These are phyloP conservation scores for Melieria crassipennis DNA, from an alignment of 2,888 invertebrate genomes.

Conservation along the genomic window DNA sequence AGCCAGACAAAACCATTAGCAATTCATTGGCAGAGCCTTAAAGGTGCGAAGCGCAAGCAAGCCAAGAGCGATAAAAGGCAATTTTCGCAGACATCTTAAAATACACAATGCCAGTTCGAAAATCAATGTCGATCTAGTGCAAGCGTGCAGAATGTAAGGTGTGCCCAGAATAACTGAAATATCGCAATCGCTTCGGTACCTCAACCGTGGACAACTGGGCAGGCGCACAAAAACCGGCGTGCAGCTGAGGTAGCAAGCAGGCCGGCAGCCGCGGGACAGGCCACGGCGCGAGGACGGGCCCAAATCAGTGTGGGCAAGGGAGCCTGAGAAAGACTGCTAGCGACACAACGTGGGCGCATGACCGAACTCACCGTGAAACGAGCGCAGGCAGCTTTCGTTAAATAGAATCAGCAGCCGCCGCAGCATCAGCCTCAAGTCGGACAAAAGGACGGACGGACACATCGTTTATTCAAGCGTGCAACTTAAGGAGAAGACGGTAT, in stretches of 20 bases:
- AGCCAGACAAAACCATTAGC: no score
- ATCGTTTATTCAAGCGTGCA: conserved; percentile 11
- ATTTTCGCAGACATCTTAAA: no score
- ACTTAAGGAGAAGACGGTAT: conserved; percentile 39
- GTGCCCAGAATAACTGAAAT: conserved; percentile 33
- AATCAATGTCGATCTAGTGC: conserved; percentile 24
- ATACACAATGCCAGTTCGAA: neutral
- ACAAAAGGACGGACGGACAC: conserved; percentile 9
- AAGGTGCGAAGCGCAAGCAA: no score
- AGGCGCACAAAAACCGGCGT: conserved; percentile 7
- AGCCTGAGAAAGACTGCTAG: conserved; percentile 27
- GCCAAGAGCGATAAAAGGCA: no score
- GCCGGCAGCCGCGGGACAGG: conserved; percentile 4
- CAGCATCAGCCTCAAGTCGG: neutral
- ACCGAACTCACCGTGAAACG: conserved; percentile 17
- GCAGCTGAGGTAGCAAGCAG: conserved; percentile 13
- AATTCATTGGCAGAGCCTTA: no score
- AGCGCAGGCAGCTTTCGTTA: neutral
- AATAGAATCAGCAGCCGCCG: conserved; percentile 2
- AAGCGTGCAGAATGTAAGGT: conserved; percentile 36
- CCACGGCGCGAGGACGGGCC: neutral
- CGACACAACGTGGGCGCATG: conserved; percentile 28
- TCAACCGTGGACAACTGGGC: neutral
- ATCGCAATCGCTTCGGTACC: conserved; percentile 8
- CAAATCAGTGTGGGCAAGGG: neutral